Evolutionary conservation across 2,113 vertebrate genomes (phyloP), one percentile per base, ranked within the genome.

Genomic region (Sylvilagus bachmani): DNA sequence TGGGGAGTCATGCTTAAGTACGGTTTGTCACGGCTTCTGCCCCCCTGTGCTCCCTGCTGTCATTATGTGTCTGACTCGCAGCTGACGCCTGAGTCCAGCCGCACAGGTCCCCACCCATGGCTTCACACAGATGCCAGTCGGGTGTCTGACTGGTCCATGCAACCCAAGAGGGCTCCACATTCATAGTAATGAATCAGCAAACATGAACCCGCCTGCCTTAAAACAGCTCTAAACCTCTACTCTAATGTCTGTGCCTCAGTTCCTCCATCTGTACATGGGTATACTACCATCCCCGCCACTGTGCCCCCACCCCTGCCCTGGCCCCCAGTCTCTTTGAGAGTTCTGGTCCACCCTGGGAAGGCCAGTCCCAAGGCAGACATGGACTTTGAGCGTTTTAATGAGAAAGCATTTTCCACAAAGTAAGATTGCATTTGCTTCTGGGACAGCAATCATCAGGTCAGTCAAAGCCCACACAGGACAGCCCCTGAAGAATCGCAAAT

Each of bases 401-500:
- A 75, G 21, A 61, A n/a, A 6, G 22, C 31, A 19, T 62, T 27
- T 90, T 77, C 90, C 61, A 27, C 67, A 31, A 36, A 31, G 36
- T 33, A 25, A 93, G 74, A 51, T 2, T 74, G 58, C 44, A 36
- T 31, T 27, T 71, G 67, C 49, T n/a, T 81, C 70, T 44, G 44
- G 44, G 53, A 10, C 0, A 66, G 80, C 0, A 87, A 78, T 33
- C 36, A 64, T 31, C 4, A 19, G 70, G 49, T 61, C 69, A 62
- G 86, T 78, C 36, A 74, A 84, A 78, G 74, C 83, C 73, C 75
- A 79, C 36, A n/a, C 6, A 78, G 49, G 55, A 82, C 36, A 71
- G 81, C 51, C 75, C 38, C 51, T 14, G 1, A 27, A 73, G 33
- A 80, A 91, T 67, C 73, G 38, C 85, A 55, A 64, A 78, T 58